These are phyloP conservation scores for Leptopilina syphax DNA, from an alignment of 2,888 invertebrate genomes.

Conservation along the genomic window DNA sequence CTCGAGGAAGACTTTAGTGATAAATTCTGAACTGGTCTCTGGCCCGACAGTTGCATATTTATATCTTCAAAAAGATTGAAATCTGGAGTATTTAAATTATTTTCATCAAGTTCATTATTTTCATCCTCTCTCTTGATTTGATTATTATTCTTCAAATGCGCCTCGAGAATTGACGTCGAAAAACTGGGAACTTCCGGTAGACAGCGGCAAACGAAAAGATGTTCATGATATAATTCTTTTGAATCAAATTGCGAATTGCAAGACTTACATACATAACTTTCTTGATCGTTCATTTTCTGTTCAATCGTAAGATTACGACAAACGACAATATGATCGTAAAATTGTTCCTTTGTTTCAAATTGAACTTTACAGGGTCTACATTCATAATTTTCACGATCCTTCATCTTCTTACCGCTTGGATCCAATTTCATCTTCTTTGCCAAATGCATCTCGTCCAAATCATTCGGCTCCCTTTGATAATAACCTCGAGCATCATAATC, in stretches of 20 bases:
- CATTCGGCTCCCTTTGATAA: slow-evolving; percentile 62
- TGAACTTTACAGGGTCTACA: slow-evolving; percentile 72
- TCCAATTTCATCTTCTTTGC: slow-evolving; percentile 55
- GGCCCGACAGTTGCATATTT: slow-evolving; percentile 73
- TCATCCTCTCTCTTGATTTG: slow-evolving; percentile 68
- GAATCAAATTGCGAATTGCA: slow-evolving; percentile 72
- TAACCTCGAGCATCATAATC: slow-evolving; percentile 22
- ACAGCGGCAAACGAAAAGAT: slow-evolving; percentile 66
- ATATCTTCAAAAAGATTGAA: slow-evolving; percentile 75
- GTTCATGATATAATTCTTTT: slow-evolving; percentile 70
- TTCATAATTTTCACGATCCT: slow-evolving; percentile 67
- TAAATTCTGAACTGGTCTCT: slow-evolving; percentile 71
- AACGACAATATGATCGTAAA: slow-evolving; percentile 71
- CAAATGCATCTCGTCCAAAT: slow-evolving; percentile 55
- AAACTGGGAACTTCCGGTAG: slow-evolving; percentile 40
- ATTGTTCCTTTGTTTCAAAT: slow-evolving; percentile 70
- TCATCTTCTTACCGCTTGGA: slow-evolving; percentile 45
- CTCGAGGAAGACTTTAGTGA: slow-evolving; percentile 63
- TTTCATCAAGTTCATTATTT: slow-evolving; percentile 60
- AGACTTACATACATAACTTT: slow-evolving; percentile 72
- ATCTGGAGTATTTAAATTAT: slow-evolving; percentile 73
- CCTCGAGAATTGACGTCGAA: slow-evolving; percentile 68
- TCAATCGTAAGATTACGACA: slow-evolving; percentile 56
- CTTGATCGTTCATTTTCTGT: slow-evolving; percentile 56
- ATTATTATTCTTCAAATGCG: slow-evolving; percentile 72